Evolutionary conservation across 2,888 invertebrate genomes (phyloP), one percentile per base, ranked within the genome.

Genomic region (Synanthedon tipuliformis): DNA sequence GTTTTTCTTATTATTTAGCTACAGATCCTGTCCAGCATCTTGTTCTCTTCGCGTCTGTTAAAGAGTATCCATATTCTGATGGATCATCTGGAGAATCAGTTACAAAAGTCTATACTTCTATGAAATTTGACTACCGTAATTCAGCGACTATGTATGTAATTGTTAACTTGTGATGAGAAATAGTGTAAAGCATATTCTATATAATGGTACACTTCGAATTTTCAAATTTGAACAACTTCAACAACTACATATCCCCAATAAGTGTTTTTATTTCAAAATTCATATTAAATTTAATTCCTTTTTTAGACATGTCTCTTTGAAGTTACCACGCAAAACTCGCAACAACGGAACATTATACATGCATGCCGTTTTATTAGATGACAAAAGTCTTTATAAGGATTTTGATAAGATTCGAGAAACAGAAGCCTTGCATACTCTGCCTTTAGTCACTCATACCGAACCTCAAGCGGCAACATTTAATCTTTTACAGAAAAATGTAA

Each of bases 311-410:
- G 69, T 95, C 27, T 86, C 83, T 52, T 75, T 97, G 52, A 88
- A 90, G 58, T 83, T 97, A 59, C 95, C 96, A 3, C 77, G 82
- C 18, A 90, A 90, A 73, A 95, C 94, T 0, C 88, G 94, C 12
- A 90, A 92, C 54, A 98, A 98, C 88, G 98, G 97, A 1, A 93
- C 94, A 5, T 73, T 98, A 50, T 93, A 89, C 69, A 89, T 96
- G 69, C 95, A 96, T 75, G 90, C 93, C 2, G 89, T 92, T 15
- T 89, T 92, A 52, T 78, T 89, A 56, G 90, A 89, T 40, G 78
- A 82, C 18, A 81, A 71, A 41, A 83, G 86, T 2, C 66, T 88
- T 0, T 88, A 89, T 54, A 79, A 83, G 61, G 75, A 78, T 16
- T 90, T 92, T 74, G 81, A 88, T 52, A 90, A 90, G 34, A 81